Percentiles rank a stretch among this genome's conserved stretches.
Conservation (phyloP, 2,797 vertebrate species). For the Anabacerthia variegaticeps region DNA sequence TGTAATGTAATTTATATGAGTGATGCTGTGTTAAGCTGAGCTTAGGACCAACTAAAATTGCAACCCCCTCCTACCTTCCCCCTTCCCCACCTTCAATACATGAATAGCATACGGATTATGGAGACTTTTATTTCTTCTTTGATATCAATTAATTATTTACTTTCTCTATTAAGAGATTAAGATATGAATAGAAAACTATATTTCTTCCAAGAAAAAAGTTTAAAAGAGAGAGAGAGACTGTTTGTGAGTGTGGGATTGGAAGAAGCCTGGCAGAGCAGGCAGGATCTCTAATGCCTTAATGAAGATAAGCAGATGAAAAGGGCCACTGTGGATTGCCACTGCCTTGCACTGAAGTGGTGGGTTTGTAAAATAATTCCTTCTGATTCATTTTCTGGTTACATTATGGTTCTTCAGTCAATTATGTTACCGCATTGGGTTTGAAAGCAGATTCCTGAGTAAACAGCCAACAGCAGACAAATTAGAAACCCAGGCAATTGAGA, state of each 20-base stretch:
- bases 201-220: background rate
- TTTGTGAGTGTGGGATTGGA: background rate
- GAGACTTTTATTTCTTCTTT: background rate
- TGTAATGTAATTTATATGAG: background rate
- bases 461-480: constrained; percentile 20
- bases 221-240: too few relatives aligned
- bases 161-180: background rate
- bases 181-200: background rate
- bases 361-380: constrained; percentile 57
- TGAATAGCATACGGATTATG: background rate
- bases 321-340: constrained; percentile 45
- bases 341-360: constrained; percentile 34
- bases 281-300: constrained; percentile 47
- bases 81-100: background rate
- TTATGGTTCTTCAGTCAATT: constrained; percentile 60
- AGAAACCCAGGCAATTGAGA: background rate
- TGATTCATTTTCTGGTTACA: constrained; percentile 59
- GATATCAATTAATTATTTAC: background rate
- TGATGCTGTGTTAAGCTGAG: background rate
- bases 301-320: constrained; percentile 66
- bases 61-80: background rate
- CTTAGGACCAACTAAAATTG: background rate
- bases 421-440: constrained; percentile 37
- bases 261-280: constrained; percentile 22
- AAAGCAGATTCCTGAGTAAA: constrained; percentile 33